phyloP scores from a whole-genome alignment of 2,888 invertebrate species.

The Diaphora mendica region DNA sequence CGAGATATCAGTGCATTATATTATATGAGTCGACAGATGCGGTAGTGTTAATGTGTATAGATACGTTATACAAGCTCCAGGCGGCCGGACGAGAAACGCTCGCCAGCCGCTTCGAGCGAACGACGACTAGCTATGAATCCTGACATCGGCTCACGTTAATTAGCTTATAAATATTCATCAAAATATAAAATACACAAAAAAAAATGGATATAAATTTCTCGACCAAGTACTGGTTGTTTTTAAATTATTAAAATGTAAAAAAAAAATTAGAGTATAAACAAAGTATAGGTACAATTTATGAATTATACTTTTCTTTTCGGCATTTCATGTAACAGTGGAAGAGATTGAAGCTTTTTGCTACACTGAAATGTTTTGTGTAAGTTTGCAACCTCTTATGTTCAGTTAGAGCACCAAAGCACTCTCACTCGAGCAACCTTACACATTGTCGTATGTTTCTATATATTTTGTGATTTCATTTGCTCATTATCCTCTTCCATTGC shows the following conservation, averaged over 20 bases:
- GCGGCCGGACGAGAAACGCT: conserved; percentile 71
- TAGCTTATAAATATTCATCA: conserved; percentile 87
- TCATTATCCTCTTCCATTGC: conserved; percentile 84
- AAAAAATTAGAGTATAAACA: conserved; percentile 86
- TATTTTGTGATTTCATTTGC: conserved; percentile 83
- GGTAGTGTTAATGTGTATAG: conserved; percentile 60
- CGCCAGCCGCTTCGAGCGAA: conserved; percentile 83
- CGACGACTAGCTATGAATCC: conserved; percentile 87
- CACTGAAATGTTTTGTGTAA: conserved; percentile 65
- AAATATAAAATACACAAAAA: conserved; percentile 86
- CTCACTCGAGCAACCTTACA: conserved; percentile 68
- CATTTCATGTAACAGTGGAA: conserved; percentile 82
- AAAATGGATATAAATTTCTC: conserved; percentile 86
- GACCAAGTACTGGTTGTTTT: conserved; percentile 87
- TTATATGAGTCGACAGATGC: conserved; percentile 70
- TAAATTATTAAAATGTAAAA: conserved; percentile 87
- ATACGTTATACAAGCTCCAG: conserved; percentile 82
- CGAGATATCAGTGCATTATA: conserved; percentile 83
- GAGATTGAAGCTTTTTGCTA: conserved; percentile 71
- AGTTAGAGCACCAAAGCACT: conserved; percentile 51
- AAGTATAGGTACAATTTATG: conserved; percentile 87
- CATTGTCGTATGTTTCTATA: conserved; percentile 72
- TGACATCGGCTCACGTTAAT: conserved; percentile 87
- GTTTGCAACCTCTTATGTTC: conserved; percentile 54
- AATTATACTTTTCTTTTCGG: conserved; percentile 86